A percentile compares a stretch with the other conserved stretches of the same genome.
Evolutionary conservation across 2,113 vertebrate genomes (phyloP).

Genomic region (Propithecus coquereli): DNA sequence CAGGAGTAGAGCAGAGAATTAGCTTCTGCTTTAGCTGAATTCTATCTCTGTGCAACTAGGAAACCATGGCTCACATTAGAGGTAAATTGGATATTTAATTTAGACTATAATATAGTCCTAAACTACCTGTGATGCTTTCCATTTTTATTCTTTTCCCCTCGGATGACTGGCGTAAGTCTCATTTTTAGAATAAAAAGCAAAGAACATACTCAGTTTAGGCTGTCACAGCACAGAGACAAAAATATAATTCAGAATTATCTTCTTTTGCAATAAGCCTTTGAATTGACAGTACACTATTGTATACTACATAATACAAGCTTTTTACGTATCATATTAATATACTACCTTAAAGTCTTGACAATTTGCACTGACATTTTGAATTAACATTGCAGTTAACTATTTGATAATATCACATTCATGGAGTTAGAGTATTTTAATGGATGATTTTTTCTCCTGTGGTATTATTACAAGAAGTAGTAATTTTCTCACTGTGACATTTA

Average conservation of each 20-base stretch:
- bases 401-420: background rate
- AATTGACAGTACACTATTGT: constrained; percentile 29
- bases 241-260: constrained; percentile 57
- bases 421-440: background rate
- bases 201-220: constrained; percentile 23
- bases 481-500: background rate
- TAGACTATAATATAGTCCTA: constrained; percentile 35
- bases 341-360: constrained; percentile 16
- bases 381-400: constrained; percentile 35
- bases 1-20: constrained; percentile 35
- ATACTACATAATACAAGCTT: background rate
- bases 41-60: constrained; percentile 8
- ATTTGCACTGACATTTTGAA: constrained; percentile 15
- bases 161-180: constrained; percentile 44
- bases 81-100: constrained; percentile 65
- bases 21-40: constrained; percentile 38
- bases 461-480: background rate
- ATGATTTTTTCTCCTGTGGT: background rate
- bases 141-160: constrained; percentile 27
- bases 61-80: constrained; percentile 36
- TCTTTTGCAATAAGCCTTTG: constrained; percentile 16
- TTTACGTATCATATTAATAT: constrained; percentile 33
- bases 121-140: constrained; percentile 20
- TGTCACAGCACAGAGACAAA: constrained; percentile 54
- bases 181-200: constrained; percentile 56